Percentiles rank a stretch among this genome's conserved stretches.
These are phyloP conservation scores for rat (Rattus norvegicus) DNA, from an alignment of 2,113 vertebrate genomes.

Conservation along the genomic window GRCr8 NC_086026.1:35556501-35557000, in stretches of 20 bases:
- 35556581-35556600: background rate
- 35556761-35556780: background rate
- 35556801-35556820: background rate
- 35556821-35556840: background rate
- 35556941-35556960: background rate
- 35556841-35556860: background rate
- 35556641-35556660: background rate
- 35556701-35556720: background rate
- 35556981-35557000: background rate
- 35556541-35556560: background rate
- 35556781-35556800: background rate
- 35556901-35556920: background rate
- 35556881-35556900: background rate
- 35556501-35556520: background rate
- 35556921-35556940: background rate
- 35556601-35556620: background rate
- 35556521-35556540: background rate
- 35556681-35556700: background rate
- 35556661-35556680: background rate
- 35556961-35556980: too few species aligned
- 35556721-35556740: background rate
- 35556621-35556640: background rate
- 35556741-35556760: background rate
- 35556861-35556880: background rate
- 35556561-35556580: background rate